Conservation (phyloP, 1,140 invertebrate genomes). For the Drosophila pseudoobscura region DNA sequence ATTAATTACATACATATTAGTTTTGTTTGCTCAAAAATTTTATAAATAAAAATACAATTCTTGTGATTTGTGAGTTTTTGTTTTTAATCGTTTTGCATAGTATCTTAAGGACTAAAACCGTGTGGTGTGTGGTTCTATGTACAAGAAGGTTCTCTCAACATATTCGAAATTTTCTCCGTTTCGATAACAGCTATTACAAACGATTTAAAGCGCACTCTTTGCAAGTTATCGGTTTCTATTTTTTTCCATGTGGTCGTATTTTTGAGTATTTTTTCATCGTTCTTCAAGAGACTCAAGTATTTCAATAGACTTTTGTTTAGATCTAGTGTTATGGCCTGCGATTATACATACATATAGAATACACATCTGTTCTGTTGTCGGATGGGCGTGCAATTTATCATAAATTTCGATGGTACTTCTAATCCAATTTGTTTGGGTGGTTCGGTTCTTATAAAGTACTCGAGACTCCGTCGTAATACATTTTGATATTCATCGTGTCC, state of each 20-base stretch:
- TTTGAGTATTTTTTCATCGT: conserved; percentile 70
- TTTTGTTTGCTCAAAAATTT: conserved; percentile 13
- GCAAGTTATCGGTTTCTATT: conserved; percentile 56
- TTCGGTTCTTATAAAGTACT: conserved; percentile 67
- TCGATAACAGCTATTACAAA: conserved; percentile 6
- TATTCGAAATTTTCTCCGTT: conserved; percentile 50
- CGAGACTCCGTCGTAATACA: conserved; percentile 75
- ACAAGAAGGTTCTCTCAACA: conserved; percentile 50
- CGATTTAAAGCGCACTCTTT: conserved; percentile 29
- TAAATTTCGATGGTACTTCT: conserved; percentile 34
- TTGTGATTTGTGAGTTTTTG: conserved; percentile 55
- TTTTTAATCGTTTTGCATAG: conserved; percentile 13
- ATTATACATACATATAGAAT: conserved; percentile 31
- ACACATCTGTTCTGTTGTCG: conserved; percentile 19
- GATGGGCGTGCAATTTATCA: conserved; percentile 42
- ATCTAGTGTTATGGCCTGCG: conserved; percentile 25
- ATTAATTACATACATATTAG: conserved; percentile 59
- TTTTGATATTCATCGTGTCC: conserved; percentile 62
- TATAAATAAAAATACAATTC: conserved; percentile 61
- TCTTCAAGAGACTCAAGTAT: conserved; percentile 75
- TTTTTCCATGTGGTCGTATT: conserved; percentile 55
- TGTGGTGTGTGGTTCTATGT: conserved; percentile 48
- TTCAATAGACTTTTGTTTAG: conserved; percentile 42
- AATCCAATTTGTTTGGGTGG: conserved; percentile 33
- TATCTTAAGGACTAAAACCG: conserved; percentile 27